Base-by-base conservation (phyloP, 2,888 invertebrate genomes). In the Tortricodes alternella region DNA sequence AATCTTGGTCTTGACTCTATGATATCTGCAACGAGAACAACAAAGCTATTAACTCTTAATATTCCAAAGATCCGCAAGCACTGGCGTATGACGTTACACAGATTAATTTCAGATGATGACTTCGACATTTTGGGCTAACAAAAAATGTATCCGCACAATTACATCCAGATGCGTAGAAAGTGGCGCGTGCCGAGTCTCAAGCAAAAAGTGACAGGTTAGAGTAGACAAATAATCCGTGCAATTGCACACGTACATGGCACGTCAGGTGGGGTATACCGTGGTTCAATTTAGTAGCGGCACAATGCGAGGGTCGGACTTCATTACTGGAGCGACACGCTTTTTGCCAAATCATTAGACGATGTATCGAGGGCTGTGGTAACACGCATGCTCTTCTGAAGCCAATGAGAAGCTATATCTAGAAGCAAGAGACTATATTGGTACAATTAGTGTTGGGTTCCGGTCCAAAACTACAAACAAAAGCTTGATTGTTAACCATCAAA, bases 201-300 rank as follows among this genome's bases (percentile, higher is more conserved):
- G 82, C 80, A 88, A 89, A 89, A 88, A 87, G 74, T 74, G 72
- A 76, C 73, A 79, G 78, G 74, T 76, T 79, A n/a, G n/a, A 81
- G 78, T 80, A 73, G 76, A 81, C 81, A 81, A 82, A 82, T 82
- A 89, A 85, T 85, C 86, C 83, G 83, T 85, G 81, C 85, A 82
- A 87, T 88, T 85, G 85, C 83, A 85, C 89, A 89, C 87, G 87
- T 88, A 83, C 82, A 68, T 37, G 37, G 61, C 66, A 71, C 69
- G 74, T 76, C 78, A 77, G 78, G 85, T 85, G 88, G 83, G 85
- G 85, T 86, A 87, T 79, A 80, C 78, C 80, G 82, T 79, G 78
- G 84, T 80, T 78, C 83, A 78, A 86, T 85, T 85, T 84, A 77
- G 78, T 75, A 76, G 70, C 67, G 73, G 62, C 73, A 84, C 84